Percentiles rank a stretch among this genome's conserved stretches.
Evolutionary conservation across 2,797 vertebrate species (phyloP).

Genomic region (Philypnodon macrostomus): DNA sequence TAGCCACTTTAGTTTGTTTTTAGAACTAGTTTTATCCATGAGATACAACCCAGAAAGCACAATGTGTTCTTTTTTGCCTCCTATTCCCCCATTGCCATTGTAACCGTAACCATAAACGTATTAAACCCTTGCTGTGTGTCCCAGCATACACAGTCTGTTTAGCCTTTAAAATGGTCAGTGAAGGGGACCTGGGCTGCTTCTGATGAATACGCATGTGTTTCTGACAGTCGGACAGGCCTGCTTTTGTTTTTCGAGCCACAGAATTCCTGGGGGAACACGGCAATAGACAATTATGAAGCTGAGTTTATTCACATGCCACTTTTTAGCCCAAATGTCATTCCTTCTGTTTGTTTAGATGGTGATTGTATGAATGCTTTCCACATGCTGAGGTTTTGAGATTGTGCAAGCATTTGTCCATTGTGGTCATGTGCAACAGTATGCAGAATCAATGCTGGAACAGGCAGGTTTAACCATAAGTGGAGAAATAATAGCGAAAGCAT

Average conservation of each 20-base stretch:
- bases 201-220: constrained; percentile 37
- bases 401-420: constrained; percentile 43
- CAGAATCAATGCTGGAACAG: constrained; percentile 17
- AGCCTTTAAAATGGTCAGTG: constrained; percentile 49
- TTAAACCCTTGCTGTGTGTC: constrained; percentile 36
- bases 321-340: constrained; percentile 32
- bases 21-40: too few species aligned
- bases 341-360: constrained; percentile 53
- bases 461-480: constrained; percentile 30
- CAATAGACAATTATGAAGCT: constrained; percentile 21
- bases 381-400: constrained; percentile 45
- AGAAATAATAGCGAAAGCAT: constrained; percentile 12
- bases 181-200: constrained; percentile 27
- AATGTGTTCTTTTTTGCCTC: constrained; percentile 38
- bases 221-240: constrained; percentile 12
- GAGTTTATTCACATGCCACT: constrained; percentile 31
- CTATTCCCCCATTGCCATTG: constrained; percentile 34
- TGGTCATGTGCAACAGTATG: constrained; percentile 46
- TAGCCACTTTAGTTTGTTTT: too few species aligned
- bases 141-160: constrained; percentile 32
- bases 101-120: constrained; percentile 47
- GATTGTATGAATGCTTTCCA: constrained; percentile 56
- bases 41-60: constrained; percentile 33
- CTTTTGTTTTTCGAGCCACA: constrained; percentile 20
- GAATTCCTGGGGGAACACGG: constrained; percentile 6